Conservation (phyloP, 2,797 vertebrate species). For the Orestias chungarensis region DNA sequence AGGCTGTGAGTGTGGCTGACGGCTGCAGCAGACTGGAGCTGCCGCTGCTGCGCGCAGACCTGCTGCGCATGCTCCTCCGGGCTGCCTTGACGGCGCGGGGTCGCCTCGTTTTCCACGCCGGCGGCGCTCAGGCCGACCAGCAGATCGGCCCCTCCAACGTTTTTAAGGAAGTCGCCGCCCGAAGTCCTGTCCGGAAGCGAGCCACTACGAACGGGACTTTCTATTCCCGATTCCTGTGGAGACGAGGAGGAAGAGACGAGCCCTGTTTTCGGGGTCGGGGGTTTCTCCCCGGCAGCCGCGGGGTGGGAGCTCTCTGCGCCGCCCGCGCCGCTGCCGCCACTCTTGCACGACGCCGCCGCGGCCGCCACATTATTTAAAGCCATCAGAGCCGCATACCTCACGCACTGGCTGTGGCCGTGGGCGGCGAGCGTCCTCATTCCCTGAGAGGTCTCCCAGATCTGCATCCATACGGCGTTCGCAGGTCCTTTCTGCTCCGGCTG, state of each 20-base stretch:
- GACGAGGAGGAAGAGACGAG: slow-evolving; percentile 84
- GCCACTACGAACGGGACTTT: slow-evolving; percentile 82
- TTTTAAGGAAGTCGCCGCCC: slow-evolving; percentile 75
- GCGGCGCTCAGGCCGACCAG: slow-evolving; percentile 81
- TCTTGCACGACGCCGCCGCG: slow-evolving; percentile 69
- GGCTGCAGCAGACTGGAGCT: slow-evolving; percentile 69
- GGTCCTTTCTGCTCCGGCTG: slow-evolving; percentile 99
- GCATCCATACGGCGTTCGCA: slow-evolving; percentile 98
- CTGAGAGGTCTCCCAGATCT: slow-evolving; percentile 98
- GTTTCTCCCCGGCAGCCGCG: slow-evolving; percentile 72
- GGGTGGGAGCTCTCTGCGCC: slow-evolving; percentile 51
- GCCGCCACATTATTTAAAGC: slow-evolving; percentile 76
- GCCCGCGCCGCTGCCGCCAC: slow-evolving; percentile 54
- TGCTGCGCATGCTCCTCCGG: slow-evolving; percentile 77
- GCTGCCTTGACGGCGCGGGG: slow-evolving; percentile 69
- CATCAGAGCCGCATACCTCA: slow-evolving; percentile 80
- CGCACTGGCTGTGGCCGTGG: slow-evolving; percentile 80
- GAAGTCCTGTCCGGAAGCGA: slow-evolving; percentile 76
- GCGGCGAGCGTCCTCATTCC: slow-evolving; percentile 82
- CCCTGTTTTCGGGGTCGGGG: slow-evolving; percentile 81
- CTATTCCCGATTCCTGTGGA: slow-evolving; percentile 84
- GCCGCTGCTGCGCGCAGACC: slow-evolving; percentile 72
- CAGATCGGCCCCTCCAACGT: slow-evolving; percentile 72
- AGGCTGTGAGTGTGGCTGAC: slow-evolving; percentile 75
- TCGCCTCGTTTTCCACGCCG: slow-evolving; percentile 77